Evolutionary conservation across 2,113 vertebrate species (phyloP).

Genomic region (Cacatua alba): DNA sequence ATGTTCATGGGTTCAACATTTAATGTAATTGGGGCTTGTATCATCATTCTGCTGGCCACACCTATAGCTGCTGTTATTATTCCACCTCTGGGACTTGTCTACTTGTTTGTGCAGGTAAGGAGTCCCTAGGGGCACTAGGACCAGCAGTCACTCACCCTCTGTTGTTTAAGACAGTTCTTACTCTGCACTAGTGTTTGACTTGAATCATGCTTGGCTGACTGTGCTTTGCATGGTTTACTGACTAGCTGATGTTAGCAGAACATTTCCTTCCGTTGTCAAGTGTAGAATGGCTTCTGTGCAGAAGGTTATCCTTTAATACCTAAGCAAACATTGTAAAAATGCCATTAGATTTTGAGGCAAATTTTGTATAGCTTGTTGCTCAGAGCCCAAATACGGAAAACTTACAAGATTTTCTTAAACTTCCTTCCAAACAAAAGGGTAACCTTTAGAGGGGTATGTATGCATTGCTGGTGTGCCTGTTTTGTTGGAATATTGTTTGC

Average conservation of each 20-base stretch:
- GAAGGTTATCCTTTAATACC: not conserved
- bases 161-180: not conserved
- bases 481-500: not conserved
- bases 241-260: not conserved
- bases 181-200: not conserved
- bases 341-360: not conserved
- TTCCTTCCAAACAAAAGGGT: not conserved
- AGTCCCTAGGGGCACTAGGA: not conserved
- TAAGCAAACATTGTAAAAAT: not conserved
- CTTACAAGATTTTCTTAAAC: not conserved
- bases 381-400: not conserved
- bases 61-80: constrained; percentile 87
- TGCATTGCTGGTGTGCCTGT: not conserved
- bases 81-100: constrained; percentile 87
- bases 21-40: constrained; percentile 85
- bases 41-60: constrained; percentile 89
- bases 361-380: not conserved
- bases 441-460: not conserved
- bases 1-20: constrained; percentile 97
- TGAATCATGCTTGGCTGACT: not conserved
- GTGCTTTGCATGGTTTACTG: not conserved
- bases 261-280: not conserved
- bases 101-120: constrained; percentile 93
- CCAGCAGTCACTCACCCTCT: not conserved
- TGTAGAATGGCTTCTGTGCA: not conserved